Evolutionary conservation across 2,797 vertebrate genomes (phyloP).

Genomic region (Enteromius mattozi): DNA sequence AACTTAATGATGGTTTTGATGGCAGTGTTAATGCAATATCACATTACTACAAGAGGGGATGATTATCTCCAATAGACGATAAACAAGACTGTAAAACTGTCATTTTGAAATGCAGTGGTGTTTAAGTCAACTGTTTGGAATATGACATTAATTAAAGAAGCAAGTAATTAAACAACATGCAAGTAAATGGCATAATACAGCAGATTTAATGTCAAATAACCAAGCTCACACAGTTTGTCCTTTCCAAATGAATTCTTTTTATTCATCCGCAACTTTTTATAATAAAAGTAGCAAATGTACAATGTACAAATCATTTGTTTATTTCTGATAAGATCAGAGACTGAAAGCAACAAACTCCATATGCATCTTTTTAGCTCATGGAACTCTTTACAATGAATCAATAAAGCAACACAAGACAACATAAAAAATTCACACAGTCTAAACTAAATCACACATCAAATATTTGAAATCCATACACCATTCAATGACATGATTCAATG

Average conservation of each 20-base stretch:
- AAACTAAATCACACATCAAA: constrained; percentile 23
- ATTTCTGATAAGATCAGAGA: constrained; percentile 19
- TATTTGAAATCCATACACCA: neutral
- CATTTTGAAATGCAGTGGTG: neutral
- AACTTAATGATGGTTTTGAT: neutral
- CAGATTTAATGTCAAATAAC: constrained; percentile 37
- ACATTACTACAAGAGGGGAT: neutral
- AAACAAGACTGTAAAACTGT: neutral
- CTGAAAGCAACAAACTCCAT: constrained; percentile 8
- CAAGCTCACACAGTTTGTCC: neutral
- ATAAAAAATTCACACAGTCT: constrained; percentile 13
- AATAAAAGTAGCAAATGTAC: constrained; percentile 45
- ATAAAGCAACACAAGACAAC: constrained; percentile 14
- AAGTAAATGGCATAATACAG: neutral
- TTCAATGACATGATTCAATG: constrained; percentile 6
- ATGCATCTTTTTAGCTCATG: neutral
- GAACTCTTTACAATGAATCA: neutral
- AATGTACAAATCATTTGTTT: constrained; percentile 32
- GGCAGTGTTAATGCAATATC: neutral
- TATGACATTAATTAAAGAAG: neutral
- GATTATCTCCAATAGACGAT: neutral
- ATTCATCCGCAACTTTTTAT: constrained; percentile 40
- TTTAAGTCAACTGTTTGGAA: constrained; percentile 4
- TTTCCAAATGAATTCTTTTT: constrained; percentile 46
- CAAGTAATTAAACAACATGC: neutral